phyloP scores from a whole-genome alignment of 2,888 invertebrate genomes.

The Hoplodrina blanda region DNA sequence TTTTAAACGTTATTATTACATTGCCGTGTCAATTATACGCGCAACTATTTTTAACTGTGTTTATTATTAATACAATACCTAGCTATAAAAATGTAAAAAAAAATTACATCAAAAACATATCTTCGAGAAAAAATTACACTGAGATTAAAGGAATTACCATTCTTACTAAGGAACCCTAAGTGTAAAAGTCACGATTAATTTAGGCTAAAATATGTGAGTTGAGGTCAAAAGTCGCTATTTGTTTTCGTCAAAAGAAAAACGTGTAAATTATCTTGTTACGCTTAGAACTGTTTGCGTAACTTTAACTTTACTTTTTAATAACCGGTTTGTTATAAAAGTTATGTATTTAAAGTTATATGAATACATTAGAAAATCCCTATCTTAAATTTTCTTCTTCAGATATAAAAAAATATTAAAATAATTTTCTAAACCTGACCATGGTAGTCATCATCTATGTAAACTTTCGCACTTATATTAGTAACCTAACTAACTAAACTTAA shows the following conservation, averaged over 20 bases:
- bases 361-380: background rate
- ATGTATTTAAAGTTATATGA: background rate
- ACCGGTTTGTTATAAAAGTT: background rate
- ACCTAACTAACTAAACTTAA: too few relatives aligned
- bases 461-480: too few relatives aligned
- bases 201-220: conserved; percentile 8
- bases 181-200: conserved; percentile 33
- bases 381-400: background rate
- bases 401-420: background rate
- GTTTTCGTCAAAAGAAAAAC: conserved; percentile 4
- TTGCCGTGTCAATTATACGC: background rate
- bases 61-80: too few relatives aligned
- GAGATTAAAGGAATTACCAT: background rate
- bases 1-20: background rate
- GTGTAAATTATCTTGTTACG: background rate
- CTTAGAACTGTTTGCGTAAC: background rate
- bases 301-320: background rate
- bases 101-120: too few relatives aligned
- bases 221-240: conserved; percentile 14
- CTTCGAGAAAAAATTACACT: too few relatives aligned
- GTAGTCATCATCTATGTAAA: too few relatives aligned
- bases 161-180: background rate
- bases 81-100: too few relatives aligned
- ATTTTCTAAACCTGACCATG: background rate
- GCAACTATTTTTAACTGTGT: too few relatives aligned